Percentiles rank a stretch among this genome's conserved stretches.
phyloP scores from a whole-genome alignment of 2,113 vertebrate genomes.

The Otus sunia region DNA sequence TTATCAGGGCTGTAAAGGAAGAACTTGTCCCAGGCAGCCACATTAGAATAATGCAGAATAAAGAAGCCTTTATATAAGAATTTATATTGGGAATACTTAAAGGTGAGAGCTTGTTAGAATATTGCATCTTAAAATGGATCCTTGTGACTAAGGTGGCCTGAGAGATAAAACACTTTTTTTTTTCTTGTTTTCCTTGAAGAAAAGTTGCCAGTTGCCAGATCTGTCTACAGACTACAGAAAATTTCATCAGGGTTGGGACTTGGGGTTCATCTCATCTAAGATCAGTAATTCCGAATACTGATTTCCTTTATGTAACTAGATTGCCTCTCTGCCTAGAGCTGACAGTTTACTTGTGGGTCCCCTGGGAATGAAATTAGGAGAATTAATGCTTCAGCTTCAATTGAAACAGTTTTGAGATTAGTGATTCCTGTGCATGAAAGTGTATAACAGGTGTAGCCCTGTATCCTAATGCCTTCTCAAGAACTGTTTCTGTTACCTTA shows the following conservation, averaged over 20 bases:
- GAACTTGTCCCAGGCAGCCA: background rate
- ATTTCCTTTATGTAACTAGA: background rate
- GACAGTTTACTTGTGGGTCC: background rate
- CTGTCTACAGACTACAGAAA: background rate
- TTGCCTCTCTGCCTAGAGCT: background rate
- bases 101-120: background rate
- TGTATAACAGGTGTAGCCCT: background rate
- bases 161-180: background rate
- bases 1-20: background rate
- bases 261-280: background rate
- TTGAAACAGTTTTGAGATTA: no score
- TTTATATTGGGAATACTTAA: background rate
- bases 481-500: background rate
- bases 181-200: background rate
- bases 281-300: background rate
- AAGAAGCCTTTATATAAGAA: background rate
- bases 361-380: background rate
- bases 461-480: background rate
- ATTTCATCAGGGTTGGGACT: background rate
- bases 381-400: background rate
- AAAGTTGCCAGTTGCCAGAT: background rate
- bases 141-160: background rate
- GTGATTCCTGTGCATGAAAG: background rate
- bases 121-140: background rate
- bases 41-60: background rate